Evolutionary conservation across 2,797 vertebrate genomes (phyloP), one percentile per base, ranked within the genome.

Genomic region (Muraenolepis orangiensis): DNA sequence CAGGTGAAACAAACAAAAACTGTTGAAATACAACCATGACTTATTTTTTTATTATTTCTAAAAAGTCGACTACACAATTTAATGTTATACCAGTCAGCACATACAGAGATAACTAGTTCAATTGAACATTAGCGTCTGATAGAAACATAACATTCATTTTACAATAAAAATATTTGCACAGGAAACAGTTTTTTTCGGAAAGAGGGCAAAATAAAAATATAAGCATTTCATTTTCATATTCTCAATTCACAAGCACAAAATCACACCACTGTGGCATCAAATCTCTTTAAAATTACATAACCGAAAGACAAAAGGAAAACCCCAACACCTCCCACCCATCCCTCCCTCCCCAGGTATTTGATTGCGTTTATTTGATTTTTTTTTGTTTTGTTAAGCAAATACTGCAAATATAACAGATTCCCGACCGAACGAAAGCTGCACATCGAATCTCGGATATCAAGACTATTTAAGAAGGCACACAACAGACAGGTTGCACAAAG

Each of bases 391-490:
- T 86, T 90, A 84, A 90, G 90, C 90, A 66, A 87, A 91, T 91
- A 93, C 78, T 84, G 86, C 91, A 81, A 89, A 88, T 88, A 93
- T 90, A 88, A 92, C 81, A 76, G 87, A 92, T 85, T 87, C 87
- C 90, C 74, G 82, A 91, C 90, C 78, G 80, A 93, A 93, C 91
- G 76, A 91, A 91, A 93, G 92, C 93, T 91, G 92, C 92, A 91
- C 91, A 86, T 89, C 88, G 93, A 92, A 91, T 91, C 86, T 90
- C 84, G 85, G 90, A 91, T 90, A 90, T 93, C 79, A 88, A 93
- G 91, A 92, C 91, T 85, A 89, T 92, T 91, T 88, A 93, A 91
- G 91, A 93, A 93, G 93, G 93, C 93, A 94, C 92, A 91, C 78
- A 85, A 92, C 91, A 93, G 91, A 94, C 91, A 90, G 85, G 88